Conservation (phyloP, 2,888 invertebrate species). For the Falcaria lacertinaria region DNA sequence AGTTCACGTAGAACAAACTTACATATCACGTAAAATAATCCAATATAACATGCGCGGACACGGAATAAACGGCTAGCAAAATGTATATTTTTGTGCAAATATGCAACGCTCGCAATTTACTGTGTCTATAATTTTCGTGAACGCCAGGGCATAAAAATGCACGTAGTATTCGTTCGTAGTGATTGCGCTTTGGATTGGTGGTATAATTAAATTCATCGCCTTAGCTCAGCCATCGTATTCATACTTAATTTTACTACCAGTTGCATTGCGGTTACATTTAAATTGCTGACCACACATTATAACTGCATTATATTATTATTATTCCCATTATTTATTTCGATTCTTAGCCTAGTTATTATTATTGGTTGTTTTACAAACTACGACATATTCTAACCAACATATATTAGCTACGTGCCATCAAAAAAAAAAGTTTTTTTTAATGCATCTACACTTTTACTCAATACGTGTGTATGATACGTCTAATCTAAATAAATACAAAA, state of each 20-base stretch:
- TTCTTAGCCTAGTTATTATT: too few relatives aligned
- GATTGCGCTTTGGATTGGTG: conserved; percentile 52
- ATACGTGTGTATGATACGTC: too few relatives aligned
- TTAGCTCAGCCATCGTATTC: conserved; percentile 38
- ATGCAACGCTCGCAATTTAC: conserved; percentile 44
- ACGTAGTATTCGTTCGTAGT: conserved; percentile 51
- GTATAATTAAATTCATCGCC: conserved; percentile 57
- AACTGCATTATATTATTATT: too few relatives aligned
- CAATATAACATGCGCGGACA: conserved; percentile 27
- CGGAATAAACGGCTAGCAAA: conserved; percentile 13
- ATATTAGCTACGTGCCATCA: too few relatives aligned
- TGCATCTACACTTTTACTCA: too few relatives aligned
- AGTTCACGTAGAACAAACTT: neutral
- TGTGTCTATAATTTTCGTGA: conserved; percentile 52
- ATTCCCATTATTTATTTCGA: too few relatives aligned
- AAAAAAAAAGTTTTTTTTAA: too few relatives aligned
- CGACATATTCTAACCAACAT: too few relatives aligned
- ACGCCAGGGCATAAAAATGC: conserved; percentile 55
- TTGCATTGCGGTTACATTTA: neutral
- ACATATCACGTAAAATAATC: conserved; percentile 20
- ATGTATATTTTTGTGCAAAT: conserved; percentile 36
- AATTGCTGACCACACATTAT: too few relatives aligned
- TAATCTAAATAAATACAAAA: too few relatives aligned
- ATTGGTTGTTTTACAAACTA: too few relatives aligned
- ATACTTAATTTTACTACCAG: conserved; percentile 10